phyloP scores from a whole-genome alignment of 2,113 vertebrate species.

The Stigmatopora nigra region DNA sequence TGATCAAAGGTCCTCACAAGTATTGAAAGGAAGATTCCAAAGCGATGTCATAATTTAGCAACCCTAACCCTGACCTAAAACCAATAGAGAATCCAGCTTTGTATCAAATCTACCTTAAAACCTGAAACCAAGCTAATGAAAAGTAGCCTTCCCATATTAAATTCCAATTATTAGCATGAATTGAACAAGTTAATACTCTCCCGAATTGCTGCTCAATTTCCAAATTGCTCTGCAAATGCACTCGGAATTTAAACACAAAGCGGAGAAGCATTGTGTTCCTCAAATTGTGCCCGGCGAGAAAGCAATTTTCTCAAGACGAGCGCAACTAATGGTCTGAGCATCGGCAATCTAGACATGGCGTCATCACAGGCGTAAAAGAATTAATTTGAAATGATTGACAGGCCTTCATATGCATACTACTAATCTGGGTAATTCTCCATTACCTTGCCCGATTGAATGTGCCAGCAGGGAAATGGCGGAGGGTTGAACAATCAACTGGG shows the following conservation, averaged over 20 bases:
- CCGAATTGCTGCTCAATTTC: slow-evolving; percentile 6
- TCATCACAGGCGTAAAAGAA: slow-evolving; percentile 58
- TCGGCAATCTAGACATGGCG: slow-evolving; percentile 57
- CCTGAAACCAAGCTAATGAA: background rate
- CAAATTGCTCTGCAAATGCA: slow-evolving; percentile 18
- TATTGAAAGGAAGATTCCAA: background rate
- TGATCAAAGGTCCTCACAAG: background rate
- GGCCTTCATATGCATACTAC: slow-evolving; percentile 63
- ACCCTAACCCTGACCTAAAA: too few species aligned
- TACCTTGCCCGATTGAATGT: slow-evolving; percentile 36
- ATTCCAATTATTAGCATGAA: background rate
- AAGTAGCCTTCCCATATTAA: background rate
- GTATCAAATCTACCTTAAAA: background rate
- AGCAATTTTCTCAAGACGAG: slow-evolving; percentile 45
- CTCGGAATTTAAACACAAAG: slow-evolving; percentile 11
- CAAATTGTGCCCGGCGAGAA: slow-evolving; percentile 7
- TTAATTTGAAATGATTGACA: slow-evolving; percentile 74
- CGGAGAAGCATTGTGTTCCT: slow-evolving; percentile 7
- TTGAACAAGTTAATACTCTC: slow-evolving; percentile 1
- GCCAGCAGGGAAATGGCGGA: slow-evolving; percentile 14
- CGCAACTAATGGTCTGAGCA: slow-evolving; percentile 40
- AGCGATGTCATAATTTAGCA: too few species aligned
- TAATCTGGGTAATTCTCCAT: slow-evolving; percentile 59
- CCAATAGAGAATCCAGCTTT: background rate
- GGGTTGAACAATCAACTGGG: slow-evolving; percentile 7